Percentiles rank a stretch among this genome's conserved stretches.
These are phyloP conservation scores for Ips typographus DNA, from an alignment of 1,140 invertebrate genomes.

Conservation along the genomic window DNA sequence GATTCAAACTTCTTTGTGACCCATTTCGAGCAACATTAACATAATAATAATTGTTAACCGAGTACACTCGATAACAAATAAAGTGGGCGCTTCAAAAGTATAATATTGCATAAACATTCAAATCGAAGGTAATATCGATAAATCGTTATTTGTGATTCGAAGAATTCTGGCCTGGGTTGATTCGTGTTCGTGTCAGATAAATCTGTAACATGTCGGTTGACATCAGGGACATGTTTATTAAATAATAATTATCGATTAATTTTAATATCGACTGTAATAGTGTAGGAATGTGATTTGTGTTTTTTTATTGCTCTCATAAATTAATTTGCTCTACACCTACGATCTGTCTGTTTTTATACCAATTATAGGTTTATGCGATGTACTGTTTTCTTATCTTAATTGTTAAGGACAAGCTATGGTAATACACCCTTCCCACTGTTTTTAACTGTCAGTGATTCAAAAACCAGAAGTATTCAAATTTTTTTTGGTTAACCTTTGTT, in stretches of 20 bases:
- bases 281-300: too few species aligned
- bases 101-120: neutral
- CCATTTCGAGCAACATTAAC: neutral
- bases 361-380: too few species aligned
- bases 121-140: neutral
- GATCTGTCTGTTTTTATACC: too few species aligned
- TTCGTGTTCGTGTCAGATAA: conserved; percentile 2
- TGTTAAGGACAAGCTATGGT: too few species aligned
- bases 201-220: neutral
- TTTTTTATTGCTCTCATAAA: too few species aligned
- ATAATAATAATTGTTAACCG: neutral
- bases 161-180: neutral
- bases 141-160: neutral
- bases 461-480: too few species aligned
- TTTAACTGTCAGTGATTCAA: too few species aligned
- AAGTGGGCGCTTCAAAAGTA: neutral
- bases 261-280: too few species aligned
- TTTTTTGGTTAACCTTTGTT: too few species aligned
- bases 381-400: too few species aligned
- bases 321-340: too few species aligned
- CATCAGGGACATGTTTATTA: conserved; percentile 3
- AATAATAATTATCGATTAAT: neutral
- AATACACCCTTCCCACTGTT: too few species aligned
- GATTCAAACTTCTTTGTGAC: neutral
- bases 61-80: neutral